phyloP scores from a whole-genome alignment of 2,113 vertebrate species.

The Abramis brama region DNA sequence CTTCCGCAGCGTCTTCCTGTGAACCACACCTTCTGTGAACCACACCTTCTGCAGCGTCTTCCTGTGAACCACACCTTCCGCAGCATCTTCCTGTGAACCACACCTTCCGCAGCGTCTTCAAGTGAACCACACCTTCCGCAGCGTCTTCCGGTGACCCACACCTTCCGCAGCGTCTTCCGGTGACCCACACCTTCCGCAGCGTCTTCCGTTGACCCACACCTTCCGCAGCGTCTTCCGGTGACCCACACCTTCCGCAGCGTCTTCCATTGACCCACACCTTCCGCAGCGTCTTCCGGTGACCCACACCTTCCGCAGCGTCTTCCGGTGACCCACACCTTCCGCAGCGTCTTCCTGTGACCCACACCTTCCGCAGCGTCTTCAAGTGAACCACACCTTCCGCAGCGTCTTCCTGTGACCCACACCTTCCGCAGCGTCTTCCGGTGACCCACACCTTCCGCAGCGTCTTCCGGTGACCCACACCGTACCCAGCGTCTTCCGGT shows the following conservation, averaged over 20 bases:
- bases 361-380: neutral
- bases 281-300: no score
- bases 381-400: neutral
- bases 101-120: rapidly evolving
- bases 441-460: neutral
- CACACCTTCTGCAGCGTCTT: no score
- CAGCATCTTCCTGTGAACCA: neutral
- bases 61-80: neutral
- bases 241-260: no score
- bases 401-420: neutral
- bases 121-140: neutral
- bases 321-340: no score
- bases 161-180: rapidly evolving
- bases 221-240: neutral
- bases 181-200: no score
- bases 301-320: no score
- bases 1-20: no score
- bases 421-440: rapidly evolving
- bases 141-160: neutral
- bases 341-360: no score
- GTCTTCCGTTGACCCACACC: neutral
- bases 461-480: neutral
- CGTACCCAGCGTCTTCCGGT: neutral
- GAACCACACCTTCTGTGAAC: no score
- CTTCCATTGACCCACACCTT: no score